Base-by-base conservation (phyloP, 2,113 vertebrate genomes). In the Desmodus rotundus region DNA sequence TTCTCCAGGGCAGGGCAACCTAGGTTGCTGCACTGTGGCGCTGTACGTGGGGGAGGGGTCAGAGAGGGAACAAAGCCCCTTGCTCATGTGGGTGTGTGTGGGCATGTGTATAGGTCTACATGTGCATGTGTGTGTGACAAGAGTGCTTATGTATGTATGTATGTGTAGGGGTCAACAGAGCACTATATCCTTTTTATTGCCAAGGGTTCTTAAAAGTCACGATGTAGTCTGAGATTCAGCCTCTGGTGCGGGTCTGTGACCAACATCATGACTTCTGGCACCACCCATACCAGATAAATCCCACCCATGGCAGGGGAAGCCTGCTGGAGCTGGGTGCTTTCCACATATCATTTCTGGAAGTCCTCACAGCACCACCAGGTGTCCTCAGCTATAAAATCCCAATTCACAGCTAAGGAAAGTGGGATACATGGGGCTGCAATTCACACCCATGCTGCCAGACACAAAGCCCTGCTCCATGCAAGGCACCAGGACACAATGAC, bases 301-400 rank as follows among this genome's bases (percentile, higher is more conserved):
- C 22, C 61, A 43, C 19, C 14, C 1, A 0, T 0, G 1, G 22
- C 24, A 24, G 24, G 7, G n/a, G n/a, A 17, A 56, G 54, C 16
- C 38, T 26, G 11, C 16, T 16, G 22, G 14, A 28, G 47, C 41
- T 50, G 15, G 11, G n/a, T 5, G 10, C 63, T 58, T 58, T 45
- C 41, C 31, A 52, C 12, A 67, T 8, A 14, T 11, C 20, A 58
- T 76, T 28, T 94, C 70, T 26, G 20, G 85, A n/a, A 5, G 4
- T 36, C 52, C 26, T 50, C 41, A 11, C 6, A 84, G 54, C 54
- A 14, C 41, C 26, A 13, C 47, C 45, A 45, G 38, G 15, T 67
- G 74, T 67, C 13, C 0, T 15, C 36, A 22, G 24, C 41, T 61
- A 0, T 47, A 50, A 58, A 74, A 90, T 24, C 16, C 28, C n/a